A percentile compares a stretch with the other conserved stretches of the same genome.
Conservation (phyloP, 2,888 invertebrate genomes). For the Drosophila melanocephala region DNA sequence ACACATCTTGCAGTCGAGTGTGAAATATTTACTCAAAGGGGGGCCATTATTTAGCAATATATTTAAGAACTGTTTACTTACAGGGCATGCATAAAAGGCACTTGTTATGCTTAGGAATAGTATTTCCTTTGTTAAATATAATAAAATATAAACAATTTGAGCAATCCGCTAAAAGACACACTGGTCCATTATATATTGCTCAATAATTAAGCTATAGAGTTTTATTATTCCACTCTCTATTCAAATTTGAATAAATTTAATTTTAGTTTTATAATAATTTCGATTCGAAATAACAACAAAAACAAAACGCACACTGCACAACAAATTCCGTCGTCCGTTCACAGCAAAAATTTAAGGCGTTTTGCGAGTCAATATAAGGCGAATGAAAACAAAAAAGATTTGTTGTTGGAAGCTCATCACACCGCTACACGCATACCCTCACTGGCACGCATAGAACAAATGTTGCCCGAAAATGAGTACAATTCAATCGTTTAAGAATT, state of each 20-base stretch:
- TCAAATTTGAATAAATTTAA: neutral
- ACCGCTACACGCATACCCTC: slow-evolving; percentile 35
- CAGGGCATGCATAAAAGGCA: slow-evolving; percentile 27
- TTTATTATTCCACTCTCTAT: neutral
- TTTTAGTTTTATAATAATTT: slow-evolving; percentile 20
- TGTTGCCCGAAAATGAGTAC: neutral
- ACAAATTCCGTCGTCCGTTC: slow-evolving; percentile 29
- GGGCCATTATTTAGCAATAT: neutral
- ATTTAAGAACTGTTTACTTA: slow-evolving; percentile 22
- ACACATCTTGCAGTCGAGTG: neutral
- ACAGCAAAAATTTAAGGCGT: slow-evolving; percentile 38
- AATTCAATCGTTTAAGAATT: neutral
- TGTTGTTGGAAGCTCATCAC: neutral
- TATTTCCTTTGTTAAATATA: neutral
- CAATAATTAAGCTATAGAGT: neutral
- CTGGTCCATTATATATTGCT: neutral
- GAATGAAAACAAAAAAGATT: slow-evolving; percentile 41
- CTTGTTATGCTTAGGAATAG: slow-evolving; percentile 10
- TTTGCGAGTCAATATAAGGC: slow-evolving; percentile 32
- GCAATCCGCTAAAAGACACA: neutral
- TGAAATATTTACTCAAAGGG: slow-evolving; percentile 1
- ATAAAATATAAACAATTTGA: neutral
- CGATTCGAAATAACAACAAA: slow-evolving; percentile 14
- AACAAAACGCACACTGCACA: slow-evolving; percentile 14
- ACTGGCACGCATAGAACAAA: neutral